phyloP scores from a whole-genome alignment of 1,140 invertebrate species.

The Rhyacophila brunnea region DNA sequence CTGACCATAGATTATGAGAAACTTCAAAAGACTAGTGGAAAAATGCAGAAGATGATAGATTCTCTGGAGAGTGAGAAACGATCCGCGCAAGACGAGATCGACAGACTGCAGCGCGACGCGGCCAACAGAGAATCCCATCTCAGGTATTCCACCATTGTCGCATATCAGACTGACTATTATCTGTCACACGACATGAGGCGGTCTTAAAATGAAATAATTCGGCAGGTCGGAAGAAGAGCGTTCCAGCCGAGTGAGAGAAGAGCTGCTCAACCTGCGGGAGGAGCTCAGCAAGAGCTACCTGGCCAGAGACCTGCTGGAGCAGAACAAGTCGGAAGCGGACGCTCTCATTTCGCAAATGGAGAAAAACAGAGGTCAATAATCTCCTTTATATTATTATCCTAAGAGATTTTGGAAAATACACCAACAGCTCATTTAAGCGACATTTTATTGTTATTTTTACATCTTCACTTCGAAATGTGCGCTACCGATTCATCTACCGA shows the following conservation, averaged over 20 bases:
- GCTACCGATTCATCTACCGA: too few relatives aligned
- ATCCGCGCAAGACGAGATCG: constrained; percentile 69
- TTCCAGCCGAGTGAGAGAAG: constrained; percentile 71
- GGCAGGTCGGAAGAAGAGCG: constrained; percentile 73
- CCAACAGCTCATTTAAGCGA: too few relatives aligned
- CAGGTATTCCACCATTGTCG: constrained; percentile 37
- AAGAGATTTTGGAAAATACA: too few relatives aligned
- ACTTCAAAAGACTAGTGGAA: constrained; percentile 67
- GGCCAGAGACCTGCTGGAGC: constrained; percentile 72
- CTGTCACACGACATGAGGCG: too few relatives aligned
- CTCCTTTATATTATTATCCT: too few relatives aligned
- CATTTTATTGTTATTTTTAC: too few relatives aligned
- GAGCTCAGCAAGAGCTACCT: constrained; percentile 72
- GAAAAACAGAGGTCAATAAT: constrained; percentile 66
- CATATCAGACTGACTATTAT: background rate
- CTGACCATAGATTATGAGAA: constrained; percentile 75
- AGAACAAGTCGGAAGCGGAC: constrained; percentile 75
- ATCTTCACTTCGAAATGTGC: too few relatives aligned
- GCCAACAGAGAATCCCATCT: constrained; percentile 46
- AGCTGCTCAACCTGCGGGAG: constrained; percentile 69
- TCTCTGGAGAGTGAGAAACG: constrained; percentile 72
- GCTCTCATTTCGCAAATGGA: constrained; percentile 70
- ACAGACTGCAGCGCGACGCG: constrained; percentile 61
- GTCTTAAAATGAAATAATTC: too few relatives aligned
- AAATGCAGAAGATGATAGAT: constrained; percentile 72